Evolutionary conservation across 2,888 invertebrate genomes (phyloP).

Genomic region (Drosophila kanekoi): DNA sequence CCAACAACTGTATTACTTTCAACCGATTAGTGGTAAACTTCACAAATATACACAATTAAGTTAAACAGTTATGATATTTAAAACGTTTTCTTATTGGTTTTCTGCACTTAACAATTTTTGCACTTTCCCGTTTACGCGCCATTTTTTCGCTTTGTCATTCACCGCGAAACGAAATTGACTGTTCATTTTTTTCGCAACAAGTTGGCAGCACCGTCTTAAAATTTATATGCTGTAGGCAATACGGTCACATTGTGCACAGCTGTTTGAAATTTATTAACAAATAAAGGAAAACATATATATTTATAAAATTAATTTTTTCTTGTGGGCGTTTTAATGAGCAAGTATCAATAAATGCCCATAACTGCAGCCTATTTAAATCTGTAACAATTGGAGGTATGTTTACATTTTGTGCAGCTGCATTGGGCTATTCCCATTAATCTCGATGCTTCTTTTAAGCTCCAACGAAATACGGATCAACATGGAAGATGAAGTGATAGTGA

Average conservation of each 20-base stretch:
- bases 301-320: neutral
- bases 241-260: constrained; percentile 17
- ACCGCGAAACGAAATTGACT: neutral
- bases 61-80: neutral
- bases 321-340: neutral
- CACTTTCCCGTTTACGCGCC: neutral
- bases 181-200: neutral
- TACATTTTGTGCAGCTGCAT: neutral
- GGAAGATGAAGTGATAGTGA: constrained; percentile 22
- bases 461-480: constrained; percentile 8
- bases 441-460: neutral
- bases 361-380: neutral
- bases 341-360: neutral
- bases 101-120: neutral
- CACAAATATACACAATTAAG: neutral
- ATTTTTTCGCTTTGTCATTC: neutral
- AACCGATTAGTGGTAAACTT: neutral
- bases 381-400: neutral
- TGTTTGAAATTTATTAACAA: constrained; percentile 14
- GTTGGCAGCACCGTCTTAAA: constrained; percentile 3
- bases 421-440: neutral
- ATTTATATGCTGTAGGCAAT: neutral
- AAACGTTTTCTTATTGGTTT: neutral
- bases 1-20: too few species aligned
- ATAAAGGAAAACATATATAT: neutral